A percentile compares a stretch with the other conserved stretches of the same genome.
These are phyloP conservation scores for Pammene fasciana DNA, from an alignment of 2,888 invertebrate genomes.

Conservation along the genomic window DNA sequence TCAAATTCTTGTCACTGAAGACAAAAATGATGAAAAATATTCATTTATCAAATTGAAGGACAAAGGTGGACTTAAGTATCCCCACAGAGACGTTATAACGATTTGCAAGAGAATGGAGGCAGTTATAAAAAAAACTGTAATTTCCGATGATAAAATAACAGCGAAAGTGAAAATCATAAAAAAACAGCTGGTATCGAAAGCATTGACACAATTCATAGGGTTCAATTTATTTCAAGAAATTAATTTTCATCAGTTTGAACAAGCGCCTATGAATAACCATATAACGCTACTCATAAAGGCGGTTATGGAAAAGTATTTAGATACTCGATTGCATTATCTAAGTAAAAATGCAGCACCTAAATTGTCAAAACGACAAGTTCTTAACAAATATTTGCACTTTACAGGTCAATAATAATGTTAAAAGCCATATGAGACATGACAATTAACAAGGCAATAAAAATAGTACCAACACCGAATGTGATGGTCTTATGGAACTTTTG, in stretches of 20 bases:
- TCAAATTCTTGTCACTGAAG: constrained; percentile 36
- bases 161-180: neutral
- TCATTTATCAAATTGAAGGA: constrained; percentile 42
- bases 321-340: neutral
- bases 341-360: neutral
- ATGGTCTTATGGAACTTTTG: no score
- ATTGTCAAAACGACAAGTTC: neutral
- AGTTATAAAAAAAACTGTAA: neutral
- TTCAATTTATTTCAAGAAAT: neutral
- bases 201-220: neutral
- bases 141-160: neutral
- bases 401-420: neutral
- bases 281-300: neutral
- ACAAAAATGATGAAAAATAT: neutral
- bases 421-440: no score
- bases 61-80: constrained; percentile 44
- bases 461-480: no score
- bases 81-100: constrained; percentile 43
- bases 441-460: no score
- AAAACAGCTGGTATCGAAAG: neutral
- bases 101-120: constrained; percentile 37
- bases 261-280: neutral
- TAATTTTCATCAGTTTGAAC: neutral
- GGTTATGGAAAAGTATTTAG: neutral
- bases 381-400: constrained; percentile 3